A percentile compares a stretch with the other conserved stretches of the same genome.
Conservation (phyloP, 2,888 invertebrate species). For the Drosophila mimica region DNA sequence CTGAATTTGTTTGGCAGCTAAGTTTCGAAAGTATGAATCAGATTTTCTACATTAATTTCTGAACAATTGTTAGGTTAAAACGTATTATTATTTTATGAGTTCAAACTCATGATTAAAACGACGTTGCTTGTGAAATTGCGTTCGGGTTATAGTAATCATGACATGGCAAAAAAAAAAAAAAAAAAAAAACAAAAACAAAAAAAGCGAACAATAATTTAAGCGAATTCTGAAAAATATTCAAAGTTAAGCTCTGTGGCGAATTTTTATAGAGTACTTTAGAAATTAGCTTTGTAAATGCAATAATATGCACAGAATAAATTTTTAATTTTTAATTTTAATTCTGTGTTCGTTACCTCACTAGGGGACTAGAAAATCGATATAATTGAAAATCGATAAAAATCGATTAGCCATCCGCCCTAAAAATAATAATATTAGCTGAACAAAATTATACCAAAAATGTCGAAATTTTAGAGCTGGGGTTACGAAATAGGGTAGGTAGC, state of each 20-base stretch:
- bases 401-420: neutral
- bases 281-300: neutral
- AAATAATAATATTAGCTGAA: neutral
- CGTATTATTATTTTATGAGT: neutral
- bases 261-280: neutral
- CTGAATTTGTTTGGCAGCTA: neutral
- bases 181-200: neutral
- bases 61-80: neutral
- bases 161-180: neutral
- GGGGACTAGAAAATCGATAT: neutral
- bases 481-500: neutral
- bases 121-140: neutral
- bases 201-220: neutral
- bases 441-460: neutral
- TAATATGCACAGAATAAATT: neutral
- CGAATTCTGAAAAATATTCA: neutral
- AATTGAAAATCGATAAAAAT: neutral
- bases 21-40: neutral
- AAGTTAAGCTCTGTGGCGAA: neutral
- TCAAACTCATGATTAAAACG: neutral
- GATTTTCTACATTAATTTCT: neutral
- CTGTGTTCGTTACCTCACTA: no score
- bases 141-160: neutral
- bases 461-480: neutral
- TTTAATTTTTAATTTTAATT: neutral